Base-by-base conservation (phyloP, 2,888 invertebrate genomes). In the Operophtera brumata region DNA sequence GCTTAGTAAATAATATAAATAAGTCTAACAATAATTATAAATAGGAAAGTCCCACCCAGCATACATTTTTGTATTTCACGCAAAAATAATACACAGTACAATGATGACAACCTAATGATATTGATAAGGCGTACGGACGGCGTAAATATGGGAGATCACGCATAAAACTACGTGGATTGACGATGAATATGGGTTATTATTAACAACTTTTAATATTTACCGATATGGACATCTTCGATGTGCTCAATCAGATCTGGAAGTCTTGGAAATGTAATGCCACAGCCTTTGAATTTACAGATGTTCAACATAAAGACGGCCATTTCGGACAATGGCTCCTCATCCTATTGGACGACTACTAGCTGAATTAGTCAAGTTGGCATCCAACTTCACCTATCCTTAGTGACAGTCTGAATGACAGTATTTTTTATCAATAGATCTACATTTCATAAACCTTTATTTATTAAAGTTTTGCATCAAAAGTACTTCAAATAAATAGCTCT, bases 231-330 rank as follows among this genome's bases (percentile, higher is more conserved):
- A 81, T 95, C 94, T 92, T 96, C 96, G 75, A 96, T 96, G 88
- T 96, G 96, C 81, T 94, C 94, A 80, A 96, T 96, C 79, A 96
- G 91, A 80, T 95, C 95, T 70, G 93, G 91, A 81, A 96, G 91
- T 86, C 93, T 94, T 76, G 94, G 93, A 93, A 96, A 96, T 75
- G 93, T 95, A 82, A 95, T 92, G 77, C 94, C 95, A 92, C 96
- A 96, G 89, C 94, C 94, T 91, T 94, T 94, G 90, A 94, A 96
- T 93, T 95, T 96, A 92, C 96, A 96, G 91, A 94, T 94, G 92
- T 96, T 96, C 89, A 95, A 91, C 92, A 96, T 93, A 92, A 96
- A 96, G 92, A 96, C 95, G 91, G 96, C 96, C 96, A 96, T 96
- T 90, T 84, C 86, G 83, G 75, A 75, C 77, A 80, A 79, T 78